Evolutionary conservation across 2,113 vertebrate species (phyloP), one percentile per base, ranked within the genome.

Genomic region (Tauraco erythrolophus): DNA sequence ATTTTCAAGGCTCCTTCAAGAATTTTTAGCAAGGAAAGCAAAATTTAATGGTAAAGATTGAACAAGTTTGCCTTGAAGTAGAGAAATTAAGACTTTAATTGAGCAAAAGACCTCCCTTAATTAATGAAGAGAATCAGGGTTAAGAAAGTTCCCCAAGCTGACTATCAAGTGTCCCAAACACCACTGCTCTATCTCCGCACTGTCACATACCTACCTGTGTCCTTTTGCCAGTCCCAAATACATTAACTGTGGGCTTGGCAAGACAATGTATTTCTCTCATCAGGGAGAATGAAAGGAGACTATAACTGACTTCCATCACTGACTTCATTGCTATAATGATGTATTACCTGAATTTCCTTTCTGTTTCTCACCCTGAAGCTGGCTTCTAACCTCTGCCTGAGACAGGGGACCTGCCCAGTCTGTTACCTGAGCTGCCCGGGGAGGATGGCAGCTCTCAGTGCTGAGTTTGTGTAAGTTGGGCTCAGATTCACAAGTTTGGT

Each of bases 291-390:
- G 22, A 64, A 85, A 14, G 65, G 33, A 84, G 9, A 71, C 5
- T 19, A 70, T 4, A 43, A 30, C 15, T 69, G 35, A 65, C 5
- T 41, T 88, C 33, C 33, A 61, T 37, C 68, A 69, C 15, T 13
- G 9, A 8, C 10, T 51, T 74, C 14, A 51, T 31, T 60, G 12
- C 5, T 3, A 0, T 31, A 92, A 41, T 0, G 4, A 28, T 1
- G 0, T 31, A 45, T 46, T n/a, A 60, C 28, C 30, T 48, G 22
- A 66, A 46, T 69, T 91, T 78, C 39, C 10, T 61, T 39, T 77
- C 33, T 17, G 13, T 74, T 89, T 86, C 57, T 83, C 24, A 53
- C 39, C 5, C 56, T 71, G 41, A 75, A 69, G 23, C 11, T 48
- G 25, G 10, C 3, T 74, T 46, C 35, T 48, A 35, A 43, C 21